Evolutionary conservation across 1,140 invertebrate genomes (phyloP).

Genomic region (Akabosia matsudoensis): DNA sequence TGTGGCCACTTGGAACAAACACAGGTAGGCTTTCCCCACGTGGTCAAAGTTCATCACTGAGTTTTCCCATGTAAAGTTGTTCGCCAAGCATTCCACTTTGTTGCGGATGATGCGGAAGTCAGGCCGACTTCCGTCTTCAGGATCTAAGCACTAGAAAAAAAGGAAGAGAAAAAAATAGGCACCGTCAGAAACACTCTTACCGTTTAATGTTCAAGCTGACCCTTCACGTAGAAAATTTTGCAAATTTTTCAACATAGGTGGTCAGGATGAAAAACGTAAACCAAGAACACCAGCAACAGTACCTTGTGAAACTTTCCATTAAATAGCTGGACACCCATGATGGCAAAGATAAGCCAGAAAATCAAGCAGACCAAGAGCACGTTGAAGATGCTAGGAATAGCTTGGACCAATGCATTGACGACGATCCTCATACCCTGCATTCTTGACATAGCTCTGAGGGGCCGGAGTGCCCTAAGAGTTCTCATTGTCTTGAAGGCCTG

Average conservation of each 20-base stretch:
- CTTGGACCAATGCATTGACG: slow-evolving; percentile 88
- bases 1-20: slow-evolving; percentile 97
- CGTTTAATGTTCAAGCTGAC: no score
- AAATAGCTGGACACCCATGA: slow-evolving; percentile 63
- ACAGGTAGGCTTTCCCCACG: slow-evolving; percentile 93
- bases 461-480: slow-evolving; percentile 86
- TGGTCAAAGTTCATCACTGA: slow-evolving; percentile 98
- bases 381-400: slow-evolving; percentile 93
- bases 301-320: slow-evolving; percentile 86
- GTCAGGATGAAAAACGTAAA: neutral
- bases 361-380: slow-evolving; percentile 78
- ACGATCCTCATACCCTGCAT: slow-evolving; percentile 97
- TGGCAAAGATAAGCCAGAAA: slow-evolving; percentile 85
- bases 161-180: no score
- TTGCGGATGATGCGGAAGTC: slow-evolving; percentile 84
- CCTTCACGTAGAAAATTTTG: no score
- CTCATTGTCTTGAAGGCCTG: slow-evolving; percentile 98
- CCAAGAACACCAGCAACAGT: slow-evolving; percentile 47
- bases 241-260: neutral
- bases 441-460: slow-evolving; percentile 90
- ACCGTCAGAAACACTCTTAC: no score
- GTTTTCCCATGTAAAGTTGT: slow-evolving; percentile 93
- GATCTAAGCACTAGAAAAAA: slow-evolving; percentile 78
- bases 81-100: slow-evolving; percentile 72
- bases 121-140: slow-evolving; percentile 67